Base-by-base conservation (phyloP, 2,888 invertebrate genomes). In the Brachylomia viminalis region DNA sequence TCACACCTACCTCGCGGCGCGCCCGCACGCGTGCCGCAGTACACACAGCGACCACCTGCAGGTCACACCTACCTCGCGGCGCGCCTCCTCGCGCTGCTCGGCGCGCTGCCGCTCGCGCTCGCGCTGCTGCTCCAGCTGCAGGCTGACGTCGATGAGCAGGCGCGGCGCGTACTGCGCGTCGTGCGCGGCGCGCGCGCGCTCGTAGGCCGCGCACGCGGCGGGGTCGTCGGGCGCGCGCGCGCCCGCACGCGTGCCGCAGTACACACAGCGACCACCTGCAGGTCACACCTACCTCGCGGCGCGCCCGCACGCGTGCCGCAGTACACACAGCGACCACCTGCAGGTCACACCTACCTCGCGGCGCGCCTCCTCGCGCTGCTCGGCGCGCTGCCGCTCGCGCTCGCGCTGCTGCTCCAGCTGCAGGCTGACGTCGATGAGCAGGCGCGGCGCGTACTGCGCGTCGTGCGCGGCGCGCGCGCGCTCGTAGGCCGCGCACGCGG, bases 151-250 rank as follows among this genome's bases (percentile, higher is more conserved):
- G 86, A 99, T 98, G 73, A 99, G 97, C 85, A 98, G 97, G 89
- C 98, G 98, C 72, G 99, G 99, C 93, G 97, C 97, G 95, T 99
- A 98, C 91, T 98, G 97, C 91, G 98, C 98, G 92, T 99, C 99
- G 68, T 98, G 97, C 92, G 98, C 98, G 97, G 87, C 80, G 89
- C 93, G 64, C 38, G 81, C 84, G 0, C 85, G 38, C 38, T 38
- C 38, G n/a, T n/a, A n/a, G n/a, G n/a, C n/a, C n/a, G n/a, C n/a
- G n/a, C n/a, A n/a, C n/a, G n/a, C n/a, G n/a, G n/a, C n/a, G n/a
- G n/a, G n/a, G n/a, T n/a, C n/a, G n/a, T n/a, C n/a, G n/a, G n/a
- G n/a, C n/a, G n/a, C n/a, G n/a, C n/a, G n/a, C n/a, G n/a, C n/a
- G n/a, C n/a, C n/a, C n/a, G n/a, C n/a, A n/a, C n/a, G n/a, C n/a